These are phyloP conservation scores for Prunella fulvescens DNA, from an alignment of 2,113 vertebrate species.

Conservation along the genomic window DNA sequence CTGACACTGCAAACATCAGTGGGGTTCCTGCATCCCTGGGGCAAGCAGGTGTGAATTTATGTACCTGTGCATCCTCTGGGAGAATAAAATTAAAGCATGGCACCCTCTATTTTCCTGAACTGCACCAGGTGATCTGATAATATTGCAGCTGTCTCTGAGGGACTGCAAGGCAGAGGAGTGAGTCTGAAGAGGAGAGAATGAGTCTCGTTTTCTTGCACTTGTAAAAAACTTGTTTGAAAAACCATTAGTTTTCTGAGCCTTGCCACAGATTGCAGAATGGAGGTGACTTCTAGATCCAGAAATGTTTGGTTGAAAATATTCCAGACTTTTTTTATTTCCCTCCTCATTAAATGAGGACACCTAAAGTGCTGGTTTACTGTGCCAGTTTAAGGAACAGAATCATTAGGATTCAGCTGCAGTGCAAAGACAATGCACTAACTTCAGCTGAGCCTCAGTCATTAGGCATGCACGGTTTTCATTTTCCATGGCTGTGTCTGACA, in stretches of 20 bases:
- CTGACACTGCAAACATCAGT: too few species aligned
- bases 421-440: constrained; percentile 9
- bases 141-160: neutral
- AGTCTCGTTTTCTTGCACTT: neutral
- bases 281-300: neutral
- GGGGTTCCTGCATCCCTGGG: neutral
- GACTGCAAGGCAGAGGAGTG: neutral
- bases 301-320: neutral
- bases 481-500: neutral
- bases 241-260: neutral
- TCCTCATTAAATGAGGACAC: neutral
- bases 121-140: too few species aligned
- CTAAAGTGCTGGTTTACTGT: neutral
- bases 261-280: neutral
- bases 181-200: neutral
- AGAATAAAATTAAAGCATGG: neutral
- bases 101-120: neutral
- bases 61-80: neutral
- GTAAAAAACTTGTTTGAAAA: neutral
- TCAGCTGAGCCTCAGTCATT: constrained; percentile 17
- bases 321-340: neutral
- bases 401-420: constrained; percentile 21
- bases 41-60: neutral
- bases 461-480: neutral
- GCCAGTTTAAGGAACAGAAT: neutral